A percentile compares a stretch with the other conserved stretches of the same genome.
These are phyloP conservation scores for Motacilla tschutschensis DNA, from an alignment of 2,113 vertebrate species.

Conservation along the genomic window DNA sequence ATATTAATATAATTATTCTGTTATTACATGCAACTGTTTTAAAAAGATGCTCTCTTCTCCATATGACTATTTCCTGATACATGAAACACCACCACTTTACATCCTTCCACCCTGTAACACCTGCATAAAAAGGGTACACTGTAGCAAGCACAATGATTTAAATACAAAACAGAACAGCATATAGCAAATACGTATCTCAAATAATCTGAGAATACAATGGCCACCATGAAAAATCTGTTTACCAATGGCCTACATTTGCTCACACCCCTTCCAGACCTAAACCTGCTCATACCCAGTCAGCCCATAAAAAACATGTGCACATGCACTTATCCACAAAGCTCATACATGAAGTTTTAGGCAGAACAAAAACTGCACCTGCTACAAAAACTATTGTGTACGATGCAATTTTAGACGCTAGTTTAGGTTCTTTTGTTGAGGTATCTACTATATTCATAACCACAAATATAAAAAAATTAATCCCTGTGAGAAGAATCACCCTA, in stretches of 20 bases:
- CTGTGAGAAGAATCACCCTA: neutral
- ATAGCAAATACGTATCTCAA: neutral
- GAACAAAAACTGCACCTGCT: neutral
- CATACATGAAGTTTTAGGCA: neutral
- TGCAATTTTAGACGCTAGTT: neutral
- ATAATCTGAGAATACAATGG: neutral
- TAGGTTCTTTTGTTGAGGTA: neutral
- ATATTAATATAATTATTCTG: neutral
- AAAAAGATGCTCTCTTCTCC: neutral
- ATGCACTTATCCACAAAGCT: fast-evolving
- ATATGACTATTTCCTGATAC: neutral
- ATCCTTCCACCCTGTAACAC: neutral
- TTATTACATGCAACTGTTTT: neutral
- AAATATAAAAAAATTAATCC: neutral
- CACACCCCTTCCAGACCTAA: neutral
- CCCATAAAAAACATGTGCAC: neutral
- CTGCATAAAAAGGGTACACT: neutral
- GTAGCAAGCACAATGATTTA: neutral
- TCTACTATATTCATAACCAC: neutral
- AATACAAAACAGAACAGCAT: neutral
- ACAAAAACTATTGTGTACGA: neutral
- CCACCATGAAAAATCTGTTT: neutral
- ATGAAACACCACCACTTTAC: neutral
- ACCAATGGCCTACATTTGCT: neutral
- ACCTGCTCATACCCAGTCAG: neutral